These are phyloP conservation scores for Bedellia somnulentella DNA, from an alignment of 2,888 invertebrate genomes.

Conservation along the genomic window DNA sequence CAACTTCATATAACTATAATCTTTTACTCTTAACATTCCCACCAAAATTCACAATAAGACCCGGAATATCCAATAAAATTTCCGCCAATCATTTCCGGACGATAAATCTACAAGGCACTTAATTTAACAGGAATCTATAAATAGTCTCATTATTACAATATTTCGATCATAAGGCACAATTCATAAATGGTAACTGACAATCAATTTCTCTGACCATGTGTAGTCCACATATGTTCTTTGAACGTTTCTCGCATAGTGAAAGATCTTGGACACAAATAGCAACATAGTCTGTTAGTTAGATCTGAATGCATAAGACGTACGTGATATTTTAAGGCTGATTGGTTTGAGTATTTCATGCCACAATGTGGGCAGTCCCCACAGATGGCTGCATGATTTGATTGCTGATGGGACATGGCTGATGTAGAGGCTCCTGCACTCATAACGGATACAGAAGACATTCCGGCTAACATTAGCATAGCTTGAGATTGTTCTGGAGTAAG, in stretches of 20 bases:
- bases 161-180: too few relatives aligned
- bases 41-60: too few relatives aligned
- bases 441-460: constrained; percentile 35
- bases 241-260: constrained; percentile 69
- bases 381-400: constrained; percentile 53
- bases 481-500: constrained; percentile 41
- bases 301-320: constrained; percentile 71
- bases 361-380: constrained; percentile 71
- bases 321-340: constrained; percentile 70
- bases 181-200: too few relatives aligned
- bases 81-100: too few relatives aligned
- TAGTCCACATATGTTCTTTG: constrained; percentile 70
- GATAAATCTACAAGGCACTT: too few relatives aligned
- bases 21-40: too few relatives aligned
- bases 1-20: too few relatives aligned
- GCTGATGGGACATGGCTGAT: constrained; percentile 38
- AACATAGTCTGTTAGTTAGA: constrained; percentile 67
- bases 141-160: too few relatives aligned
- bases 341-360: constrained; percentile 69
- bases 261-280: constrained; percentile 69
- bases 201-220: constrained; percentile 66
- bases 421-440: constrained; percentile 36
- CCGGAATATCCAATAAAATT: too few relatives aligned
- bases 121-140: too few relatives aligned
- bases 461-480: constrained; percentile 34